Base-by-base conservation (phyloP, 2,888 invertebrate species). In the Drosophila mayaguana region DNA sequence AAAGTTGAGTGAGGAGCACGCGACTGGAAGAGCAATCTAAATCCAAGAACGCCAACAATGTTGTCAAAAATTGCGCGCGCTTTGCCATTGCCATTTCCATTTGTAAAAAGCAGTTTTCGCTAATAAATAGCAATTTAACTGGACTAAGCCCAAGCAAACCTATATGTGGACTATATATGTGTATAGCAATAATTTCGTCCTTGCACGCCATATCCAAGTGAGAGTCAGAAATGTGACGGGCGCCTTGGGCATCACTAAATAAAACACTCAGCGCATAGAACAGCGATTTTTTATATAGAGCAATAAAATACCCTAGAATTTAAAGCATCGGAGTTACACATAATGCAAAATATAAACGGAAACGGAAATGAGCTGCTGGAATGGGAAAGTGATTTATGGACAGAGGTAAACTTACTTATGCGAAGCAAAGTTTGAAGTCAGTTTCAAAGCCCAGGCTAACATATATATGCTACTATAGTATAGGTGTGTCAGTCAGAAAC, bases 101-200 rank as follows among this genome's bases (percentile, higher is more conserved):
- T 81, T 78, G 32, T 42, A 18, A 50, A 12, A 57, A 18, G 38
- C 25, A 32, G 65, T 22, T 20, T 25, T 18, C 22, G 61, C 48
- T 64, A 72, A 76, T 76, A 88, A 88, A 86, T 68, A 77, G 73
- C 76, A 79, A 79, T 82, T 83, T 84, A 86, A 68, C 51, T 62
- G 28, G 54, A 67, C 73, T 74, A 76, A 82, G 78, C 63, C 76
- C 69, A 61, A 80, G 78, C 86, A 85, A 81, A 85, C 73, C 78
- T 77, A 66, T 82, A 34, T 8, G 20, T 34, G 8, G 11, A 9
- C 7, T 34, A 36, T 36, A 9, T 61, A 6, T 61, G 28, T 28
- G 11, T 32, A 68, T 54, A 70, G 50, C 45, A 54, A 63, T 63
- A 68, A 71, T 70, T 62, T 60, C 48, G 61, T 61, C 65, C 51